Base-by-base conservation (phyloP, 1,140 invertebrate species). In the Lordiphosa mommai region DNA sequence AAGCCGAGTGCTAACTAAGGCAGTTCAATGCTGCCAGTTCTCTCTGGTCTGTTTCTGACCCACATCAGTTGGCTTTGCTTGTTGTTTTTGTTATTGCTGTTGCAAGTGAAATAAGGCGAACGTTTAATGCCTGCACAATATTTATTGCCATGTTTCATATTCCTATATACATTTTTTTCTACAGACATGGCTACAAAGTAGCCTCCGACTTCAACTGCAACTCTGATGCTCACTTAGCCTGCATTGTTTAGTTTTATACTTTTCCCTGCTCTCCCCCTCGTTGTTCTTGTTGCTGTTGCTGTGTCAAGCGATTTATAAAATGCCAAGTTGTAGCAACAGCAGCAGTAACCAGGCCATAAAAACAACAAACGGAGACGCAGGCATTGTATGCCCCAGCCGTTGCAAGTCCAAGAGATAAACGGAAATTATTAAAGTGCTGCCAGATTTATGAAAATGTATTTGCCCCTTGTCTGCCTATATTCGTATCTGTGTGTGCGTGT, bases 131-230 rank as follows among this genome's bases (percentile, higher is more conserved):
- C 77, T 82, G 77, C 77, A 82, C 72, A 82, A 82, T 82, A 82
- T 82, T 82, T 82, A 82, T 82, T 82, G 79, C 77, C 77, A 82
- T 84, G 72, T 84, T 82, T 82, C 77, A 82, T 82, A 82, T 82
- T 82, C 72, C 41, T 60, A 61, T 52, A 59, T 53, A 59, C 56
- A 12, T 34, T 36, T 68, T 51, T 63, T 66, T 48, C 65, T 57
- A 40, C 51, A 47, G 61, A 38, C 41, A 61, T 61, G 43, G 66
- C 65, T 61, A 74, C 72, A 74, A 76, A 76, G 72, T 76, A 59
- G 53, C 67, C 49, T 47, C 29, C 34, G 16, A 36, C 50, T 53
- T 46, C 41, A 36, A 14, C 33, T 53, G 12, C 33, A 43, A 65
- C 41, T 48, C 37, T 27, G 23, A 27, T 40, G 17, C 37, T 13